Base-by-base conservation (phyloP, 1,140 invertebrate species). In the Lerema accius region DNA sequence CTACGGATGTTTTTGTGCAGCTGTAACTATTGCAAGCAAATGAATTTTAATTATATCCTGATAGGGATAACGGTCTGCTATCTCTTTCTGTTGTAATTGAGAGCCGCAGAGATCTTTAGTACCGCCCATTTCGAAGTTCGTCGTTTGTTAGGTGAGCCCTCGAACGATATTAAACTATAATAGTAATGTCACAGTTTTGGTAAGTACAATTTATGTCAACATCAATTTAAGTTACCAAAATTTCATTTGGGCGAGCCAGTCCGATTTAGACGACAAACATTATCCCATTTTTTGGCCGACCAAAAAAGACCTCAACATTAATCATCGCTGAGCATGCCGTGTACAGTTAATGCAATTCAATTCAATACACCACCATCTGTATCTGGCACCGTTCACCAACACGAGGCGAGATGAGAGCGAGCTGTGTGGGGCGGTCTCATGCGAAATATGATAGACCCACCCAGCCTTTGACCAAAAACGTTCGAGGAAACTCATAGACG, bases 311-410 rank as follows among this genome's bases (percentile, higher is more conserved):
- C 69, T 76, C 69, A 80, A 79, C 71, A 58, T 45, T 71, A 77
- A 67, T 69, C 76, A 84, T 84, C 80, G 71, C 76, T 45, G 56
- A 58, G 74, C 72, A 74, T 69, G 65, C 74, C 80, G 78, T 82
- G 78, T 81, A 75, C 67, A 80, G 75, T 71, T 76, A 84, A 87
- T 83, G 28, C 28, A 32, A 32, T 32, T 32, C 28, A 32, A 32
- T 32, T 32, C 73, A 78, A 82, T 78, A 68, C 78, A 71, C 63
- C 76, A 66, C 76, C 81, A 82, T 86, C 72, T 84, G 82, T 69
- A 78, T 26, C 50, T 37, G 37, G 64, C 66, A 43, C 58, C 60
- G 50, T 75, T 84, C 69, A 66, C 58, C 72, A 75, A 72, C 62
- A 28, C 51, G 40, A 43, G 23, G 11, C 23, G 6, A 2, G 13